These are phyloP conservation scores for Anthoscopus minutus DNA, from an alignment of 2,113 vertebrate species.

Conservation along the genomic window DNA sequence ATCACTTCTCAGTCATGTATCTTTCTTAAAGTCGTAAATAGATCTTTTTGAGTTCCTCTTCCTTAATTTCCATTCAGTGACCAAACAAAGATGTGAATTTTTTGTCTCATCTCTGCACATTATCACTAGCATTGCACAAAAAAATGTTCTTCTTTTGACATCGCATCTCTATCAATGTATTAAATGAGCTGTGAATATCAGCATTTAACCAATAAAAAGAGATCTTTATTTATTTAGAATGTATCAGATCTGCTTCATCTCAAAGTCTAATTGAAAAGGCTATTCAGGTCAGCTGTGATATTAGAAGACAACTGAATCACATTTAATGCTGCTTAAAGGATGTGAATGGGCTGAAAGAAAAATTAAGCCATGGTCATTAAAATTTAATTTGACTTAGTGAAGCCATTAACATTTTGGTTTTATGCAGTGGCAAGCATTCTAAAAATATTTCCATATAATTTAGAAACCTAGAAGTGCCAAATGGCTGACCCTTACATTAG, in stretches of 20 bases:
- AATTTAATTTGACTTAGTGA: constrained; percentile 65
- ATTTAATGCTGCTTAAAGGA: constrained; percentile 47
- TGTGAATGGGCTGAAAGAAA: constrained; percentile 28
- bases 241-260: constrained; percentile 42
- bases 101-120: background rate
- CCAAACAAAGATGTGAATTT: background rate
- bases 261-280: constrained; percentile 57
- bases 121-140: background rate
- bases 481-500: background rate
- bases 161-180: constrained; percentile 11
- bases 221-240: constrained; percentile 58
- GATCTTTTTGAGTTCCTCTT: background rate
- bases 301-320: constrained; percentile 55
- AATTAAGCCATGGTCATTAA: constrained; percentile 55
- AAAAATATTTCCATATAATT: constrained; percentile 49
- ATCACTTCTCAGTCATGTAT: background rate
- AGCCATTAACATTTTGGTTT: constrained; percentile 56
- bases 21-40: background rate
- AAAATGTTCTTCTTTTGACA: constrained; percentile 16
- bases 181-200: constrained; percentile 49
- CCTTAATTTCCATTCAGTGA: background rate
- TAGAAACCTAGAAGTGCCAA: constrained; percentile 1
- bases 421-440: constrained; percentile 47
- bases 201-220: constrained; percentile 44
- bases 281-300: constrained; percentile 48